Base-by-base conservation (phyloP, 2,797 vertebrate species). In the Acestrorhynchus altus region DNA sequence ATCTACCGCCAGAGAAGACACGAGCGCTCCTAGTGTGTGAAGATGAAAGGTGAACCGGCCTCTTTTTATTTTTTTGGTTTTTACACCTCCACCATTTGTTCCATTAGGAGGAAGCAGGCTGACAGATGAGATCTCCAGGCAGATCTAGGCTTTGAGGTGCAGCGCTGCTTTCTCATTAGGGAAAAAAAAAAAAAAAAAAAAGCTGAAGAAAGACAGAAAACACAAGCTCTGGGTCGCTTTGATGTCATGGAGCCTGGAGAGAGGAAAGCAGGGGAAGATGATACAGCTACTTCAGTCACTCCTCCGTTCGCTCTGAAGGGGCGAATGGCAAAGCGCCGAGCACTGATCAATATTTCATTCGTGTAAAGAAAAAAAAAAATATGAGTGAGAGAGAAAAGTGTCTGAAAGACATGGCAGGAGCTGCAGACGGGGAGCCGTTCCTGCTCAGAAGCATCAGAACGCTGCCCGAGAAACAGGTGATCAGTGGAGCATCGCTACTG, bases 81-180 rank as follows among this genome's bases (percentile, higher is more conserved):
- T 73, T 72, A 70, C 52, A 74, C 79, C 74, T 78, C 57, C 80
- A 52, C 64, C 78, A 81, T 84, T 86, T 86, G 81, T 86, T 84
- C 71, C 64, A 84, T 86, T 77, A 20, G 80, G 70, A 77, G 73
- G 80, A 70, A 71, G 22, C 44, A 52, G 74, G 71, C 52, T 87
- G 83, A 86, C 81, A 86, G 89, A 89, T 87, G 79, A 76, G 77
- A 60, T 78, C 83, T 74, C 79, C 63, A 40, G 80, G 76, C 64
- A 63, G 74, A 9, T 78, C 79, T 80, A 82, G 81, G 81, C 80
- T 84, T 76, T 63, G 79, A 86, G 83, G 79, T 74, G 83, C 51
- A 40, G 76, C 15, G 28, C 71, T 54, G 73, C 44, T 66, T 80
- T 84, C 80, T 83, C 80, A 83, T 88, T 86, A 85, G 63, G 82